A percentile compares a stretch with the other conserved stretches of the same genome.
Evolutionary conservation across 2,113 vertebrate species (phyloP).

Genomic region (Microtus richardsoni): DNA sequence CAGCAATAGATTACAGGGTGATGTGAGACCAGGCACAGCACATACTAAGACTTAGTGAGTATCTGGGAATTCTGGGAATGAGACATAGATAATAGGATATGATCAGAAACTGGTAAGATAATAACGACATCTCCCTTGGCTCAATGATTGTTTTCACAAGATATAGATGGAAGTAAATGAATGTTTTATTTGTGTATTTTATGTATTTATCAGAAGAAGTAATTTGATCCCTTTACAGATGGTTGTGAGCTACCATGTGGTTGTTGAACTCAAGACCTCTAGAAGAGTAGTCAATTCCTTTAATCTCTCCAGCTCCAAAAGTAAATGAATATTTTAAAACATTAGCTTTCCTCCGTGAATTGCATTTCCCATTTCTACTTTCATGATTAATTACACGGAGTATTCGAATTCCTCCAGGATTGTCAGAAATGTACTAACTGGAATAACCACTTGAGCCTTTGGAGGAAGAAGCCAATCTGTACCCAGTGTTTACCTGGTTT

Average conservation of each 20-base stretch:
- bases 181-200: neutral
- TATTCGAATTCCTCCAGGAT: neutral
- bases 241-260: no score
- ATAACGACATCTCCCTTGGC: neutral
- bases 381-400: neutral
- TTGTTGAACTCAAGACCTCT: no score
- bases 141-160: neutral
- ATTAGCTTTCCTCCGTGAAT: neutral
- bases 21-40: neutral
- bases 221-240: no score
- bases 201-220: no score
- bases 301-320: neutral
- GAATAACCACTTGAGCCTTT: neutral
- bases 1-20: neutral
- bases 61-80: neutral
- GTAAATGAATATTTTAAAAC: neutral
- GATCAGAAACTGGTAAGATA: rapidly evolving
- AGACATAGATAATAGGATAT: neutral
- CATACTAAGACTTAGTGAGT: neutral
- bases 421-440: neutral
- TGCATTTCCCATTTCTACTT: neutral
- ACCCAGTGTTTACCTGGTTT: neutral
- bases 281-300: no score
- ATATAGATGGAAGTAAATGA: neutral
- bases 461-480: neutral